Evolutionary conservation across 2,797 vertebrate species (phyloP).

Genomic region (Tolypeutes matacus): DNA sequence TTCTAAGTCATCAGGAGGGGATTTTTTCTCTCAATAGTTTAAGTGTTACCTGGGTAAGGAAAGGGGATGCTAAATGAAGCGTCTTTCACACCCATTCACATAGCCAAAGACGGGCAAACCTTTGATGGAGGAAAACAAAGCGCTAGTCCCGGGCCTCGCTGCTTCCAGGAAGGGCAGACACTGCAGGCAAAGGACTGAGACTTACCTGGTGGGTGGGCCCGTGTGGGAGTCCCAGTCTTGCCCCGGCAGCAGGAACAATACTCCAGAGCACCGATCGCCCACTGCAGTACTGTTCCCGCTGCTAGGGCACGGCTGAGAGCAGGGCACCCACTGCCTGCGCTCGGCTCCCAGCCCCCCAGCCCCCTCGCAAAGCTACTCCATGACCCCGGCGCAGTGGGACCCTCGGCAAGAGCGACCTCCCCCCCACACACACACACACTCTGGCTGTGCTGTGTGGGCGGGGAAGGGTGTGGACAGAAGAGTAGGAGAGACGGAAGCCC

Average conservation of each 20-base stretch:
- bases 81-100: background rate
- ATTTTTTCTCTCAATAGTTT: background rate
- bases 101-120: background rate
- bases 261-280: slow-evolving; percentile 63
- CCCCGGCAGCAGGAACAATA: slow-evolving; percentile 81
- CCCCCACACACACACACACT: background rate
- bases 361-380: too few relatives aligned
- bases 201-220: slow-evolving; percentile 66
- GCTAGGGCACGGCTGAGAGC: slow-evolving; percentile 80
- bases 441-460: rapidly evolving
- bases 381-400: background rate
- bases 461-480: rapidly evolving
- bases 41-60: background rate
- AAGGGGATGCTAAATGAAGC: background rate
- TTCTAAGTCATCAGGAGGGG: background rate
- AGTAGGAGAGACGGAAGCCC: background rate
- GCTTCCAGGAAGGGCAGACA: background rate
- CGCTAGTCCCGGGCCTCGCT: background rate
- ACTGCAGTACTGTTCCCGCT: slow-evolving; percentile 84
- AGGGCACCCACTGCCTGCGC: background rate
- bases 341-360: background rate
- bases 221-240: slow-evolving; percentile 72
- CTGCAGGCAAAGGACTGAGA: background rate
- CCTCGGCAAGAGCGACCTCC: background rate
- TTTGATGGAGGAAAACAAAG: background rate